phyloP scores from a whole-genome alignment of 2,797 vertebrate genomes.

The Myotis findleyi region DNA sequence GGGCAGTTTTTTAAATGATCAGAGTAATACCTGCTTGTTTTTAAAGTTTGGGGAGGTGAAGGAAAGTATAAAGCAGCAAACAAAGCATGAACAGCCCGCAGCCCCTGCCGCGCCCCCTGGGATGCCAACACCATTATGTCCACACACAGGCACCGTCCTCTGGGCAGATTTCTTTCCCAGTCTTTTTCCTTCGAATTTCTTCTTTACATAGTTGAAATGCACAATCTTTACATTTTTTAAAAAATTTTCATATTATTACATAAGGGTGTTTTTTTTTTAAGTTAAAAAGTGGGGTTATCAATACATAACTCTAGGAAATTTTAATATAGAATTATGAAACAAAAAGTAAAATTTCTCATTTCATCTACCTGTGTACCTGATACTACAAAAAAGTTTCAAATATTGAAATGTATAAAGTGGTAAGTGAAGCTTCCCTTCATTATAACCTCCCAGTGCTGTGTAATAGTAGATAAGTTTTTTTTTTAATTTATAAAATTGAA shows the following conservation, averaged over 20 bases:
- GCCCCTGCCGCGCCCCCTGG: background rate
- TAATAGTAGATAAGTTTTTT: background rate
- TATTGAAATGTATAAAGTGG: background rate
- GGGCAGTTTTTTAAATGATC: background rate
- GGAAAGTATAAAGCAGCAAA: background rate
- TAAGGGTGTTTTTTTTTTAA: background rate
- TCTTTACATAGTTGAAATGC: background rate
- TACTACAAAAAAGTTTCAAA: background rate
- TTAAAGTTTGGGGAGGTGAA: background rate
- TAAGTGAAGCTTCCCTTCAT: background rate
- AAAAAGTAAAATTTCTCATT: background rate
- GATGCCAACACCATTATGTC: accelerated
- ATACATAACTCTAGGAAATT: background rate
- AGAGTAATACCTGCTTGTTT: background rate
- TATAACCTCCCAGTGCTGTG: background rate
- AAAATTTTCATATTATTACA: background rate
- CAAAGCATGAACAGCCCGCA: accelerated
- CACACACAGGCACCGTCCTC: too few species aligned
- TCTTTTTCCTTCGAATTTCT: background rate
- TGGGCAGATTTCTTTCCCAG: background rate
- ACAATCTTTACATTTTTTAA: background rate
- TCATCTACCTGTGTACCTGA: background rate
- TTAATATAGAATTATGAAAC: background rate
- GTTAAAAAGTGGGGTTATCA: background rate
- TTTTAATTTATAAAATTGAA: background rate